Evolutionary conservation across 2,797 vertebrate species (phyloP).

Genomic region (Chloroceryle amazona): DNA sequence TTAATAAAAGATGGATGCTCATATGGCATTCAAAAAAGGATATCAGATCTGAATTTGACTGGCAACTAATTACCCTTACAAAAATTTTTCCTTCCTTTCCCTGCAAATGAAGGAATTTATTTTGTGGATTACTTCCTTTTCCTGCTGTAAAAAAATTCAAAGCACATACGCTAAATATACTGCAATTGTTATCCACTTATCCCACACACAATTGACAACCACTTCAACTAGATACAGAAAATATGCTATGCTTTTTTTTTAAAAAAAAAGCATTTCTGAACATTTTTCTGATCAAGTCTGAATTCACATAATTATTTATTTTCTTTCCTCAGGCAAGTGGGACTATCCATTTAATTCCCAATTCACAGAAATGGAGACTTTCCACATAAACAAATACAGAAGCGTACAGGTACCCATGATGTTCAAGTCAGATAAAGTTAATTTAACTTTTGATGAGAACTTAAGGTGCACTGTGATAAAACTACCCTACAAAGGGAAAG

Average conservation of each 20-base stretch:
- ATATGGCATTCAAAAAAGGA: background rate
- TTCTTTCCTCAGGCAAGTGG: conserved; percentile 86
- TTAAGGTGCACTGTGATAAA: conserved; percentile 87
- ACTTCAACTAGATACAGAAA: background rate
- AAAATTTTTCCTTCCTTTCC: background rate
- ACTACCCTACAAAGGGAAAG: conserved; percentile 87
- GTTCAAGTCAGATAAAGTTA: conserved; percentile 83
- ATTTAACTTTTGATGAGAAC: conserved; percentile 80
- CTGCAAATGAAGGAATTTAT: background rate
- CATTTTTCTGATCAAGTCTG: background rate
- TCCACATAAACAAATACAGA: conserved; percentile 91
- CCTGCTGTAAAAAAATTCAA: background rate
- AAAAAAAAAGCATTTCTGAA: background rate
- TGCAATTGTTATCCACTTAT: background rate
- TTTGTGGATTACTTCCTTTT: background rate
- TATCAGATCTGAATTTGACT: background rate
- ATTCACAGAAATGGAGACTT: conserved; percentile 80
- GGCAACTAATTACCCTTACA: background rate
- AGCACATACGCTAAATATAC: background rate
- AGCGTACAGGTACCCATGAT: conserved; percentile 90
- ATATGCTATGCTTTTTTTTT: background rate
- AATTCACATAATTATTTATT: background rate
- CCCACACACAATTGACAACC: background rate
- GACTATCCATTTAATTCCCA: conserved; percentile 84
- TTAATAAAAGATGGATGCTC: background rate